Evolutionary conservation across 1,140 invertebrate species (phyloP).

Genomic region (Bombus fervidus): DNA sequence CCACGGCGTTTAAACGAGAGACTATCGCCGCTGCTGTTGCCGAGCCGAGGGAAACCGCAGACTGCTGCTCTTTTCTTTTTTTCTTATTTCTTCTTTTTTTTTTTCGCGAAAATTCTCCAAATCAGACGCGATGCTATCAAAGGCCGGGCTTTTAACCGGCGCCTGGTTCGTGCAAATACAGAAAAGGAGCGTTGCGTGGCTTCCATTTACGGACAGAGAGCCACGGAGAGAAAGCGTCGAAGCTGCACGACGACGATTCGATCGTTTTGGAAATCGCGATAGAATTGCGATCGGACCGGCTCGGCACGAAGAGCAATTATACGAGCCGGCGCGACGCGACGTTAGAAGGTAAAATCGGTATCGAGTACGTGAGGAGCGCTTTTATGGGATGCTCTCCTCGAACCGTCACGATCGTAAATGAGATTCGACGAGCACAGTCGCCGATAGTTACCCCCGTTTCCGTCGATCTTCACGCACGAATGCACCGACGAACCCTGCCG

Average conservation of each 20-base stretch:
- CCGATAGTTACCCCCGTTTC: slow-evolving; percentile 17
- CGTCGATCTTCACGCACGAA: slow-evolving; percentile 3
- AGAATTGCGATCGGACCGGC: slow-evolving; percentile 18
- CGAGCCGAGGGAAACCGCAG: not conserved
- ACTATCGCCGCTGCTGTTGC: not conserved
- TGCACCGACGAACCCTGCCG: not conserved
- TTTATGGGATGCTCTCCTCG: not conserved
- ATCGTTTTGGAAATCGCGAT: slow-evolving; percentile 20
- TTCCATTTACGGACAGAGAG: slow-evolving; percentile 45
- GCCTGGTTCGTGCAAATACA: slow-evolving; percentile 18
- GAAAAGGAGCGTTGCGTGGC: slow-evolving; percentile 30
- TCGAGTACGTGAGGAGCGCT: slow-evolving; percentile 6
- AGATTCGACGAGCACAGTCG: slow-evolving; percentile 33
- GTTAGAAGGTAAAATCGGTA: not conserved
- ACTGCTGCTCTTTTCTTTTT: not conserved
- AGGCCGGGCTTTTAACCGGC: not conserved
- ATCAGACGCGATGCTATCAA: slow-evolving; percentile 2
- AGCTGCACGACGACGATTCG: not conserved
- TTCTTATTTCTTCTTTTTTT: not conserved
- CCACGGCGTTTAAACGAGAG: no score
- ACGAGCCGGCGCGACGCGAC: not conserved
- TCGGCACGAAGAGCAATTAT: not conserved
- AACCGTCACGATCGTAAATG: slow-evolving; percentile 26
- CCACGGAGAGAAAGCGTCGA: slow-evolving; percentile 21
- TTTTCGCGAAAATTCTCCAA: not conserved